phyloP scores from a whole-genome alignment of 1,140 invertebrate genomes.

The Monomorium pharaonis region DNA sequence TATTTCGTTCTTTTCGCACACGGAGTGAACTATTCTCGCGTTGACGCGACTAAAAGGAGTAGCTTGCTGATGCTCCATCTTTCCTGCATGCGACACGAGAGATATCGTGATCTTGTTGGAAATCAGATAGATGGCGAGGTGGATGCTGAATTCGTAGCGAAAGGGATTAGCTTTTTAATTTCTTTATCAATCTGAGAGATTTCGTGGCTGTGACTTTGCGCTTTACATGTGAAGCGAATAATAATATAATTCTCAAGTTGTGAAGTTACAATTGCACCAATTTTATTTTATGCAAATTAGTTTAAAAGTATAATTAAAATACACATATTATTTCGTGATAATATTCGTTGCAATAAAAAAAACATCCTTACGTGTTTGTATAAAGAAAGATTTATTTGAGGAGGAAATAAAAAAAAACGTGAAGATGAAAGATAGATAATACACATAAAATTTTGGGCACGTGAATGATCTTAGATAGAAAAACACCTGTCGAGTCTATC shows the following conservation, averaged over 20 bases:
- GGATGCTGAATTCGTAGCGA: slow-evolving; percentile 11
- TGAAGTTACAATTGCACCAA: neutral
- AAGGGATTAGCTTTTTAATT: slow-evolving; percentile 33
- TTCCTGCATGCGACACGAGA: slow-evolving; percentile 40
- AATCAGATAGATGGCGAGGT: neutral
- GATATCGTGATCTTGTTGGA: slow-evolving; percentile 4
- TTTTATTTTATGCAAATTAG: neutral
- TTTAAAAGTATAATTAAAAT: neutral
- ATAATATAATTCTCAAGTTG: neutral
- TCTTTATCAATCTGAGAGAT: slow-evolving; percentile 34
- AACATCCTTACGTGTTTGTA: neutral
- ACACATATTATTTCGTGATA: neutral
- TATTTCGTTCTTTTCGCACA: slow-evolving; percentile 40
- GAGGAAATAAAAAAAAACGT: neutral
- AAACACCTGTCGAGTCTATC: slow-evolving; percentile 23
- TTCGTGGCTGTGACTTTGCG: neutral
- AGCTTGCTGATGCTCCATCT: slow-evolving; percentile 14
- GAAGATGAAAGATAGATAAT: neutral
- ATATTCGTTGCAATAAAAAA: neutral
- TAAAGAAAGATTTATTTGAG: neutral
- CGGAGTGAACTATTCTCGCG: slow-evolving; percentile 36
- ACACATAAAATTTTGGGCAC: neutral
- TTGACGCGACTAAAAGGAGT: slow-evolving; percentile 30
- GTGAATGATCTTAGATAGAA: neutral
- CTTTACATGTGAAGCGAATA: neutral